phyloP scores from a whole-genome alignment of 2,797 vertebrate genomes.

The Chiroxiphia lanceolata region DNA sequence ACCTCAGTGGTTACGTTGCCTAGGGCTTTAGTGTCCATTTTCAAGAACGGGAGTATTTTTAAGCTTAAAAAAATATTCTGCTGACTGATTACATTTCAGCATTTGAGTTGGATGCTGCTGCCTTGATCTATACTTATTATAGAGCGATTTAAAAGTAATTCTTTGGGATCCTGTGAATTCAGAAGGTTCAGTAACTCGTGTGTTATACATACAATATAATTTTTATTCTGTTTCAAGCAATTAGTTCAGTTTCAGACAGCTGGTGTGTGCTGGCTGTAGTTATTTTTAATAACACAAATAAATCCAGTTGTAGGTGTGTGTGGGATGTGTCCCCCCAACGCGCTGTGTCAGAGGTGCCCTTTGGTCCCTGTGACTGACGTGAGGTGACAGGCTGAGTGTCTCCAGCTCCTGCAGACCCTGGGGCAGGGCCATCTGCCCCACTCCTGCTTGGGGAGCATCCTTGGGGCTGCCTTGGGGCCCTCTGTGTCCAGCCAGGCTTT shows the following conservation, averaged over 20 bases:
- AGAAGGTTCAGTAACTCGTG: background rate
- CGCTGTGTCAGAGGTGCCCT: rapidly evolving
- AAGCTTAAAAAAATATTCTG: conserved; percentile 47
- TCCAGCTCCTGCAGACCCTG: background rate
- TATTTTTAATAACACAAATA: background rate
- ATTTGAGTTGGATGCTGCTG: conserved; percentile 4
- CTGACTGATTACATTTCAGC: conserved; percentile 54
- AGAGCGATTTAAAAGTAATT: background rate
- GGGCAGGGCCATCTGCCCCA: background rate
- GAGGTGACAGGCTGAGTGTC: background rate
- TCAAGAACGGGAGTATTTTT: conserved; percentile 55
- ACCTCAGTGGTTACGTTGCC: conserved; percentile 70
- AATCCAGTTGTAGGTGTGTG: background rate
- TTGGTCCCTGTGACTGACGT: rapidly evolving
- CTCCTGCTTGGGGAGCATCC: background rate
- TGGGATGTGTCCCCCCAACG: background rate
- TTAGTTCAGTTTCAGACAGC: background rate
- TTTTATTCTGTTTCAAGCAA: background rate
- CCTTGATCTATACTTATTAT: conserved; percentile 14
- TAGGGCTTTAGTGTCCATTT: conserved; percentile 70
- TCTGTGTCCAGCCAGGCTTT: background rate
- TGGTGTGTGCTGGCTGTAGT: background rate
- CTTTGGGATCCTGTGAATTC: background rate
- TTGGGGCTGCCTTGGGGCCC: background rate
- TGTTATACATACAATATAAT: background rate